Conservation (phyloP, 2,113 vertebrate genomes). For the Typhlomys cinereus region DNA sequence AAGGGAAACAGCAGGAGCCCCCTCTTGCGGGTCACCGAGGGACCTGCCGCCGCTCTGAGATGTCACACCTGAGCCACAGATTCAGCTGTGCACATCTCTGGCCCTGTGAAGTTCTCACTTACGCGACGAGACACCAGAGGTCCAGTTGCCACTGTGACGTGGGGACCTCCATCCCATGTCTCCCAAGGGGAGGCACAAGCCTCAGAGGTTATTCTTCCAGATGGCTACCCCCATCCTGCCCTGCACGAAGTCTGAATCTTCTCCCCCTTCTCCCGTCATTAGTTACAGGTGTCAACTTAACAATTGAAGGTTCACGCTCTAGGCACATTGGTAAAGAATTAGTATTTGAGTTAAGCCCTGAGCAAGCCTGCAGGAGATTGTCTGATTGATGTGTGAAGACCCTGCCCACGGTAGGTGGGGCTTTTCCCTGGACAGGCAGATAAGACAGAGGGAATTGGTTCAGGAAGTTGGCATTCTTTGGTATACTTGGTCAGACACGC, state of each 20-base stretch:
- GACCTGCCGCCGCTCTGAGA: accelerated
- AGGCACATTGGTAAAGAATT: no score
- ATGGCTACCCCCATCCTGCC: accelerated
- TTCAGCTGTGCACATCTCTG: neutral
- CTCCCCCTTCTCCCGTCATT: neutral
- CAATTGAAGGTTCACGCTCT: no score
- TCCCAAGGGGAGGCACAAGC: neutral
- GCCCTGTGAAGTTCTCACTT: neutral
- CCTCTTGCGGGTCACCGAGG: accelerated
- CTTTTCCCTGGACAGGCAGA: no score
- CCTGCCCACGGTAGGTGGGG: no score
- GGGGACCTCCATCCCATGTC: accelerated
- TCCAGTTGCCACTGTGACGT: neutral
- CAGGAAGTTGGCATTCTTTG: no score
- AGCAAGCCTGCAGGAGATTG: no score
- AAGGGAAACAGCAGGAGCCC: no score
- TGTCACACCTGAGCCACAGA: neutral
- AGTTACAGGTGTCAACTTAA: no score
- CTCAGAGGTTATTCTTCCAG: accelerated
- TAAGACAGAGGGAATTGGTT: no score
- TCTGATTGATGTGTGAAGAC: no score
- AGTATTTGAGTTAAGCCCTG: no score
- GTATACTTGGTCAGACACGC: no score
- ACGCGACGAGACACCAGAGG: neutral
- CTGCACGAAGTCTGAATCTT: accelerated